These are phyloP conservation scores for Isurus oxyrinchus DNA, from an alignment of 2,113 vertebrate genomes.

Conservation along the genomic window DNA sequence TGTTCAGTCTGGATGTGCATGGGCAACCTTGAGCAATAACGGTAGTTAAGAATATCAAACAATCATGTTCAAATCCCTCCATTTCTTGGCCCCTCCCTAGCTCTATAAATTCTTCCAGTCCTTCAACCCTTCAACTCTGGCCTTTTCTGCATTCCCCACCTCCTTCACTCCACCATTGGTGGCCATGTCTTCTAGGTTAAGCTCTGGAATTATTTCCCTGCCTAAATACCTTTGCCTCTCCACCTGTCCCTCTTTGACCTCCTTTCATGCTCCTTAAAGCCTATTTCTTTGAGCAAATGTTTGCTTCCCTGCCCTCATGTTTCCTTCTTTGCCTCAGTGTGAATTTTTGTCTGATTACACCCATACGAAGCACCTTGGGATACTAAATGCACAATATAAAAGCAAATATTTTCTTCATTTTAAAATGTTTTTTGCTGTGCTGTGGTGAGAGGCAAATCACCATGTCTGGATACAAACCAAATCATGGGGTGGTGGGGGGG, in stretches of 20 bases:
- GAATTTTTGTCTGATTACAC: not conserved
- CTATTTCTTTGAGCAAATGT: not conserved
- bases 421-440: not conserved
- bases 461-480: not conserved
- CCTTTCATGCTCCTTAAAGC: not conserved
- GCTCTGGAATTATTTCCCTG: not conserved
- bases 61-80: not conserved
- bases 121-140: not conserved
- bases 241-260: not conserved
- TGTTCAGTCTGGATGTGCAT: not conserved
- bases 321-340: not conserved
- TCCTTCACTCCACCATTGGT: not conserved
- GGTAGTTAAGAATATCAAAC: not conserved
- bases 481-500: not conserved
- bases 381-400: not conserved
- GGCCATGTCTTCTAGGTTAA: not conserved
- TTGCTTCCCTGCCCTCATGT: not conserved
- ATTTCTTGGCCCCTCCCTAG: not conserved
- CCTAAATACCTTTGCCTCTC: not conserved
- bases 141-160: no score
- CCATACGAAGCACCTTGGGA: not conserved
- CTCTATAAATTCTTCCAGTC: not conserved
- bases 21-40: not conserved
- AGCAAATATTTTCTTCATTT: not conserved
- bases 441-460: not conserved